Evolutionary conservation across 2,888 invertebrate species (phyloP), one percentile per base, ranked within the genome.

Genomic region (Temnothorax ravouxi): DNA sequence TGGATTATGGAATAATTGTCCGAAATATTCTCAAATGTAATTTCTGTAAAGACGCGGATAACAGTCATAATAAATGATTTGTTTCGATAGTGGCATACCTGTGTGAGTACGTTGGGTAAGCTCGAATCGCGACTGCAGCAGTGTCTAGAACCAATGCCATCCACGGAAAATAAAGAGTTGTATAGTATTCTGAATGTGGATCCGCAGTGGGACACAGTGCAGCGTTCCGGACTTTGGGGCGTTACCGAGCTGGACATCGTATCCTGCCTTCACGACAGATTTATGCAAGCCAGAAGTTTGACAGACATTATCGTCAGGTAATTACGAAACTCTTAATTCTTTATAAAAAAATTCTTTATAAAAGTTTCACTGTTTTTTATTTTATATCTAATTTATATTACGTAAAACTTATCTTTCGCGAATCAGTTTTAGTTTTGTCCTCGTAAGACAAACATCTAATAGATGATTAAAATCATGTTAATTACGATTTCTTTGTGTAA

Each of bases 161-260:
- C 95, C 38, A 96, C 96, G 41, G 96, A 96, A 59, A 96, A 96
- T 29, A 96, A 96, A 9, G 97, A 98, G 92, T 95, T 96, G 5
- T 98, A 98, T 95, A 98, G 98, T 95, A 97, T 97, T 93, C 95
- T 98, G 79, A 96, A 97, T 88, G 95, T 98, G 85, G 97, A 98
- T 95, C 96, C 97, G 0, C 96, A 97, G 91, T 98, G 98, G 98
- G 97, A 97, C 93, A 97, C 97, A 0, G 95, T 97, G 80, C 96
- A 97, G 92, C 96, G 97, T 89, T 97, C 97, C 34, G 98, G 98
- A 1, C 96, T 97, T 0, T 98, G 98, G 97, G 96, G 97, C 38
- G 96, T 97, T 18, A 95, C 96, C 0, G 98, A 98, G 93, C 96
- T 97, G 66, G 97, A 97, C 74, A 96, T 97, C 25, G 96, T 98